Evolutionary conservation across 2,113 vertebrate genomes (phyloP).

Genomic region (Cynocephalus volans): DNA sequence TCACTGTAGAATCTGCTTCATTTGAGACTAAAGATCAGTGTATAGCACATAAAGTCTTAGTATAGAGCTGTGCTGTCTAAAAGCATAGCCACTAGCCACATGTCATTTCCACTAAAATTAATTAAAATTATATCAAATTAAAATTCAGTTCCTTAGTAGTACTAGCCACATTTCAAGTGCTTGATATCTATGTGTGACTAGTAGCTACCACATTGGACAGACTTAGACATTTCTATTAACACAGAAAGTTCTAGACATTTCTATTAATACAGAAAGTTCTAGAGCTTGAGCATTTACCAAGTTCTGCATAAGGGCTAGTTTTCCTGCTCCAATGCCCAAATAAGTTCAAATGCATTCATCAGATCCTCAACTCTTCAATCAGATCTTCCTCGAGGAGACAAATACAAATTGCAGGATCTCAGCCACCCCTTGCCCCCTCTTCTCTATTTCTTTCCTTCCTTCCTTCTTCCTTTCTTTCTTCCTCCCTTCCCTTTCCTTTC

Average conservation of each 20-base stretch:
- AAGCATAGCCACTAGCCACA: background rate
- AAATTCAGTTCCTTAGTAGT: background rate
- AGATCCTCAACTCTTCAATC: background rate
- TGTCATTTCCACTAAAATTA: background rate
- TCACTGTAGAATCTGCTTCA: background rate
- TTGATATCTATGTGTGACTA: background rate
- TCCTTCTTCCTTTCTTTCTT: rapidly evolving
- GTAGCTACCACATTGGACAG: background rate
- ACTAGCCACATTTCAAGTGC: background rate
- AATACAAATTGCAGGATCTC: background rate
- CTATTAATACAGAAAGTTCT: background rate
- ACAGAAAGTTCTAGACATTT: background rate
- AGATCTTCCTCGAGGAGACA: background rate
- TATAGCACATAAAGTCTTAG: background rate
- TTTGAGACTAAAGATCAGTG: background rate
- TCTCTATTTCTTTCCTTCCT: no score
- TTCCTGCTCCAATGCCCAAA: constrained; percentile 4
- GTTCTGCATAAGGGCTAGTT: background rate
- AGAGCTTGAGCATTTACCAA: background rate
- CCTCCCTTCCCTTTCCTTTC: background rate
- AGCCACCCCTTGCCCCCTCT: background rate
- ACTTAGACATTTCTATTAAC: background rate
- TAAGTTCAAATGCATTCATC: background rate
- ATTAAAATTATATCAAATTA: constrained; percentile 25
- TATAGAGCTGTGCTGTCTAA: background rate